Evolutionary conservation across 2,797 vertebrate species (phyloP), one percentile per base, ranked within the genome.

Genomic region (Poecilia picta): DNA sequence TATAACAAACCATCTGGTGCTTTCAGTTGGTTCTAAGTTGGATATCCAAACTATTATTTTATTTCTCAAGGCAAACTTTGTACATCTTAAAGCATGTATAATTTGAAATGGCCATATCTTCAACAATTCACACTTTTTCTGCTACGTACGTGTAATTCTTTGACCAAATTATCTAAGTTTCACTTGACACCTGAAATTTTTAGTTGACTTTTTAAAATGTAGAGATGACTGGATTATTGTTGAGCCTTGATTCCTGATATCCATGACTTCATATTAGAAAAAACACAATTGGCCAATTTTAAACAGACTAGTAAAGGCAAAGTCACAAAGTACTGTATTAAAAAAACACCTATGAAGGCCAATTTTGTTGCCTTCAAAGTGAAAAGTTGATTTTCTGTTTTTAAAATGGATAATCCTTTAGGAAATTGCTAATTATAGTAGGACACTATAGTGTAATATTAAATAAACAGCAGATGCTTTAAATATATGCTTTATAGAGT

Each of bases 371-470:
- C 36, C 62, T 36, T 0, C 51, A 80, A 82, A 83, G 33, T 85
- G 70, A 71, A 79, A 89, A 72, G 55, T 23, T 77, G 83, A 85
- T 85, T 73, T 89, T 77, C 70, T 75, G 43, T 51, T 84, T 25
- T 64, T 16, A 86, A 77, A 49, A 84, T 80, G 79, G 74, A 90
- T 89, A 78, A 89, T 90, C 81, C 81, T 39, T 80, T 64, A 70
- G 75, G 16, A 51, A 85, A 72, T 53, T 80, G 88, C 81, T 85
- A 83, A 87, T 83, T 80, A 76, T 82, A 39, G 73, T 72, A 75
- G 66, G 25, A 23, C 73, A 78, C 1, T 41, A 41, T 41, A 45
- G 81, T 73, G 73, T 53, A 11, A 16, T 55, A 49, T 33, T 78
- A 46, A 80, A 86, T 81, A 80, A 77, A 85, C 77, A 81, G 75